Evolutionary conservation across 2,113 vertebrate species (phyloP).

Genomic region (Equus quagga): DNA sequence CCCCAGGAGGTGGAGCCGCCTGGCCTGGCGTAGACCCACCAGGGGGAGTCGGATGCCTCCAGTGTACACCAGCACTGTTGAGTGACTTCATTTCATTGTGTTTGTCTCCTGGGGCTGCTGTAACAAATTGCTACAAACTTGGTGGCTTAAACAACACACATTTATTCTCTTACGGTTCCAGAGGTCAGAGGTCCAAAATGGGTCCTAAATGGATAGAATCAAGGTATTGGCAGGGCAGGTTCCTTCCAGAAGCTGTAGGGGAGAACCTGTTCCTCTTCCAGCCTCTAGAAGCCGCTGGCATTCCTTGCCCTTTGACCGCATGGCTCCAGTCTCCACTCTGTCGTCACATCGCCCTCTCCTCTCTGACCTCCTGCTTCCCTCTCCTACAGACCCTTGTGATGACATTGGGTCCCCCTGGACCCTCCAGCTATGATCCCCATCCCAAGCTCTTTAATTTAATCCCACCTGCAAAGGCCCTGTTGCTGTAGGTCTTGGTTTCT

Average conservation of each 20-base stretch:
- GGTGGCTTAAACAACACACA: not conserved
- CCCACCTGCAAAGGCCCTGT: not conserved
- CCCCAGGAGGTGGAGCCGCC: too few relatives aligned
- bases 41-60: not conserved
- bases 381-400: not conserved
- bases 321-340: not conserved
- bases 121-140: not conserved
- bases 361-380: not conserved
- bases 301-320: not conserved
- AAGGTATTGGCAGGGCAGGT: not conserved
- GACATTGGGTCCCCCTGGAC: not conserved
- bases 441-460: not conserved
- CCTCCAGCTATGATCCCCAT: too few relatives aligned
- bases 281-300: not conserved
- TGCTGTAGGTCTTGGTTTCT: not conserved
- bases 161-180: not conserved
- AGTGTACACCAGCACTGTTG: too few relatives aligned
- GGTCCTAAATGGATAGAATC: not conserved
- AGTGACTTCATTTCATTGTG: not conserved
- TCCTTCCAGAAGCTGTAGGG: not conserved
- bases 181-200: not conserved
- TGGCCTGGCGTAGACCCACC: not conserved
- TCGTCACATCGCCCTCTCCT: not conserved
- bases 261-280: not conserved
- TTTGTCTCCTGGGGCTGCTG: not conserved